These are phyloP conservation scores for Muscidifurax raptorellus DNA, from an alignment of 1,140 invertebrate species.

Conservation along the genomic window DNA sequence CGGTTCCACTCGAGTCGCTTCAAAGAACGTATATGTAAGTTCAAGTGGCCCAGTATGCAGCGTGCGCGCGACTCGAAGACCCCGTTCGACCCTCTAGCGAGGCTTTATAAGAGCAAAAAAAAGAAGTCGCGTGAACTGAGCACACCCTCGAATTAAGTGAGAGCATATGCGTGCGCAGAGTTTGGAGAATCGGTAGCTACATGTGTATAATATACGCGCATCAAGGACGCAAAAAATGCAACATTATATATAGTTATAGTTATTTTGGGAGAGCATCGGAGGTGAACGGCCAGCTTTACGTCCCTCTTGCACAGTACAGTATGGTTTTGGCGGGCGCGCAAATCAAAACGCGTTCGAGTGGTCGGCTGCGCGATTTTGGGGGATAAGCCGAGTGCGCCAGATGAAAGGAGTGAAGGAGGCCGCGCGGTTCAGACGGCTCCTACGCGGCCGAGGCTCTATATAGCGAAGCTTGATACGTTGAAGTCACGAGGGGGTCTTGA, in stretches of 20 bases:
- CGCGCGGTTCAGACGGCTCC: background rate
- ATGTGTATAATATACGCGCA: too few species aligned
- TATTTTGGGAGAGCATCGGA: constrained; percentile 66
- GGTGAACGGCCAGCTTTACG: constrained; percentile 63
- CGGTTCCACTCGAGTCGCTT: background rate
- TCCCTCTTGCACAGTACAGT: background rate
- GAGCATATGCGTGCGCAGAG: background rate
- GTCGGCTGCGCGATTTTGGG: background rate
- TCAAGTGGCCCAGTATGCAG: background rate
- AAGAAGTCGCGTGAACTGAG: background rate
- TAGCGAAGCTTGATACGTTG: too few species aligned
- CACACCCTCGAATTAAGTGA: constrained; percentile 16
- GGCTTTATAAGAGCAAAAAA: background rate
- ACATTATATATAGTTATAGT: constrained; percentile 29
- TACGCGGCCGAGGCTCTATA: too few species aligned
- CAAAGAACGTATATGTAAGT: background rate
- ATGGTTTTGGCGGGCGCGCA: background rate
- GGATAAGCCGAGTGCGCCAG: background rate
- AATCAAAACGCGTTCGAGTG: background rate
- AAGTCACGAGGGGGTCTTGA: too few species aligned
- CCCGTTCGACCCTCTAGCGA: background rate
- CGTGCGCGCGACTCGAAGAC: background rate
- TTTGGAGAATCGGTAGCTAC: too few species aligned
- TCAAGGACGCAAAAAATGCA: too few species aligned
- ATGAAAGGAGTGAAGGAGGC: background rate